Evolutionary conservation across 1,140 invertebrate species (phyloP).

Genomic region (Eubasilissa regina): DNA sequence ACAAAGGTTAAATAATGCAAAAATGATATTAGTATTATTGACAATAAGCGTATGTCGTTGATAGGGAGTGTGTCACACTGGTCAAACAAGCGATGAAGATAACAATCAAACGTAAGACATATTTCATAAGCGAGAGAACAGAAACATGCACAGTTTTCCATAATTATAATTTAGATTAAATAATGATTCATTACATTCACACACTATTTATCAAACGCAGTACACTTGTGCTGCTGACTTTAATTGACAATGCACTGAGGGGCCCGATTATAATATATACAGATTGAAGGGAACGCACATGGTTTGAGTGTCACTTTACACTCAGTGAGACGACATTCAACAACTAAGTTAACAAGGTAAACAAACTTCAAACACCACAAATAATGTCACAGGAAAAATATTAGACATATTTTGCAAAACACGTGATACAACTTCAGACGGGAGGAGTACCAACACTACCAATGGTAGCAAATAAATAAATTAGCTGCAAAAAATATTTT

Average conservation of each 20-base stretch:
- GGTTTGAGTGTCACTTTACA: neutral
- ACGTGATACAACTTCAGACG: neutral
- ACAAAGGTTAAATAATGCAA: conserved; percentile 22
- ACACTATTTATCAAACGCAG: conserved; percentile 21
- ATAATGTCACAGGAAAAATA: conserved; percentile 15
- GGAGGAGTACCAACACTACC: neutral
- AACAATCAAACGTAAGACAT: no score
- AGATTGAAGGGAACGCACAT: neutral
- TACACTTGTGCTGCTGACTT: neutral
- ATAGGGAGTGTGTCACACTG: no score
- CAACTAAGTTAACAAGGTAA: conserved; percentile 9
- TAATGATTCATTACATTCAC: conserved; percentile 14
- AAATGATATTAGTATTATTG: neutral
- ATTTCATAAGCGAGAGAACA: no score
- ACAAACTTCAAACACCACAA: conserved; percentile 23
- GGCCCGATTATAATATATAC: neutral
- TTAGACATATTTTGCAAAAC: conserved; percentile 48
- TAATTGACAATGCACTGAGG: neutral
- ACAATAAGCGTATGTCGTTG: no score
- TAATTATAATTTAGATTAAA: neutral
- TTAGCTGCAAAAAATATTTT: no score
- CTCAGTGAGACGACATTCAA: neutral
- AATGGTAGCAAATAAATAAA: neutral
- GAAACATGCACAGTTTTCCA: no score
- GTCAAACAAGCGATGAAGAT: no score